Conservation (phyloP, 1,140 invertebrate genomes). For the Trachelipus rathkii region DNA sequence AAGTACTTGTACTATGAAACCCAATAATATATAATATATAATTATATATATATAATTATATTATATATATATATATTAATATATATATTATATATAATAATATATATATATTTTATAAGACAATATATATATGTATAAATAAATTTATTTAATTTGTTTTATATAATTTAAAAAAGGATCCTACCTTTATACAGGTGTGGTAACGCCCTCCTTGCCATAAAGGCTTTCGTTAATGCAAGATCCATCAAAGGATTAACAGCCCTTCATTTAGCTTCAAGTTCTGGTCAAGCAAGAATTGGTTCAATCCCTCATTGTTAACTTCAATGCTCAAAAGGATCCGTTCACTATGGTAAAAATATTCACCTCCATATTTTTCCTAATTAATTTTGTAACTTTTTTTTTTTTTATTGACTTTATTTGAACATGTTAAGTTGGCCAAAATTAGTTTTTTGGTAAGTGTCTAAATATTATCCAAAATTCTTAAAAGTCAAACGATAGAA, state of each 20-base stretch:
- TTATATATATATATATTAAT: too few species aligned
- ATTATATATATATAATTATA: too few species aligned
- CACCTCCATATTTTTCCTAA: background rate
- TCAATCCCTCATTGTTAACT: slow-evolving; percentile 84
- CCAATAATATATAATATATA: too few species aligned
- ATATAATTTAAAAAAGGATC: background rate
- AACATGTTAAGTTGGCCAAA: too few species aligned
- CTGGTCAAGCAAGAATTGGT: slow-evolving; percentile 86
- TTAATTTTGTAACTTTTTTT: background rate
- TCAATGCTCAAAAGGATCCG: slow-evolving; percentile 91
- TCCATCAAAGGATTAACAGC: slow-evolving; percentile 63
- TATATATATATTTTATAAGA: too few species aligned
- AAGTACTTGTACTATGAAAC: too few species aligned
- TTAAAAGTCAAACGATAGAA: too few species aligned
- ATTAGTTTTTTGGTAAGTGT: too few species aligned
- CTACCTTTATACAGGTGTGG: slow-evolving; percentile 67
- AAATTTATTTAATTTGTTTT: too few species aligned
- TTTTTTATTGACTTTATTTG: background rate
- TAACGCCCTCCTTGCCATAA: slow-evolving; percentile 92
- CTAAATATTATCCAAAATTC: too few species aligned
- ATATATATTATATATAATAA: too few species aligned
- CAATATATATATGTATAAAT: too few species aligned
- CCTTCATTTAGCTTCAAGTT: slow-evolving; percentile 76
- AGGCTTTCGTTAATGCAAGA: slow-evolving; percentile 90
- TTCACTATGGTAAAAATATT: slow-evolving; percentile 70